phyloP scores from a whole-genome alignment of 2,888 invertebrate genomes.

The Spicauda simplicius region DNA sequence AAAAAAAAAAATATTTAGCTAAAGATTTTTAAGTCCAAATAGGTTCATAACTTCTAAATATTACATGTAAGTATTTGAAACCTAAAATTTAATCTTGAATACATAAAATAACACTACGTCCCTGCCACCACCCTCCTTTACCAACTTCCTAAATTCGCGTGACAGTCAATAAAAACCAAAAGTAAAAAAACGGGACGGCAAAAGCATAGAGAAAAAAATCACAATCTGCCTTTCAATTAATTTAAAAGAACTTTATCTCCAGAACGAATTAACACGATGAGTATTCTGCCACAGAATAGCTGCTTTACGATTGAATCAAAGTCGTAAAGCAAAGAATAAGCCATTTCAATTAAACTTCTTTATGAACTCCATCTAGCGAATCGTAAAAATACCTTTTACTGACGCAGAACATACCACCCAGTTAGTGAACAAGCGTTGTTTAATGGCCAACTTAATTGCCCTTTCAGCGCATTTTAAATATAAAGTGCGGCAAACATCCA shows the following conservation, averaged over 20 bases:
- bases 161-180: no score
- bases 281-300: slow-evolving; percentile 36
- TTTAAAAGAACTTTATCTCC: slow-evolving; percentile 11
- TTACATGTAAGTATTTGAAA: no score
- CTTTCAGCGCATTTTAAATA: slow-evolving; percentile 12
- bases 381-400: slow-evolving; percentile 49
- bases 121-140: no score
- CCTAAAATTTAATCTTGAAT: no score
- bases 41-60: no score
- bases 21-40: no score
- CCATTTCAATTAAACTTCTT: slow-evolving; percentile 69
- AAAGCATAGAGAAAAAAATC: not conserved
- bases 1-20: no score
- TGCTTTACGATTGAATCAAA: slow-evolving; percentile 43
- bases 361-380: slow-evolving; percentile 54
- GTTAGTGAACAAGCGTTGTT: slow-evolving; percentile 24
- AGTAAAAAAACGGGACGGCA: no score
- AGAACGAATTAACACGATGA: slow-evolving; percentile 21
- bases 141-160: no score
- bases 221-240: slow-evolving; percentile 8
- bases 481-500: not conserved
- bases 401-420: slow-evolving; percentile 14
- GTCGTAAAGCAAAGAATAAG: slow-evolving; percentile 48
- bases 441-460: slow-evolving; percentile 19
- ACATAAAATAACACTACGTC: no score